Base-by-base conservation (phyloP, 2,113 vertebrate genomes). In the Xiphias gladius region DNA sequence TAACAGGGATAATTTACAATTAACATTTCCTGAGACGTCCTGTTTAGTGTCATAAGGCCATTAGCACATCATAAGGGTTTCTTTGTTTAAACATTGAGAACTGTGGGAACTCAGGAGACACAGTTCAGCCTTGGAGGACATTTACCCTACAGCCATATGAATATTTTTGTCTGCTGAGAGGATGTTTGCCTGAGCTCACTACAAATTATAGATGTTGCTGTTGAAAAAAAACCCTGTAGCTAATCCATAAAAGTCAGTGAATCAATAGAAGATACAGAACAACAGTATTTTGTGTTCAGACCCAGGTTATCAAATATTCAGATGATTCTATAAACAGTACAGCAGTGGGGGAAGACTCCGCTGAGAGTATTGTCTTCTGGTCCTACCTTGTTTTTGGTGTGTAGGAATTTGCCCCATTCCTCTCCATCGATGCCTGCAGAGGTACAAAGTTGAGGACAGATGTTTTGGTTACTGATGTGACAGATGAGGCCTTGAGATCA, bases 401-500 rank as follows among this genome's bases (percentile, higher is more conserved):
- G 98, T 79, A 99, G 95, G 89, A 99, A 99, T 95, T 99, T 99
- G 66, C 98, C 98, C 98, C 98, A 99, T 90, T 99, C 98, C 84
- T 98, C 97, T 80, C 96, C 96, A 78, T 99, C 97, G 50, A 97
- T 95, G 77, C 97, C 98, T 99, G 92, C 30, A 69, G 39, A 46
- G 72, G 89, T 84, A 94, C 64, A 72, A n/a, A 73, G 74, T 73
- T 1, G 4, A 69, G 26, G 20, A 74, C 69, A 87, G 76, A 82
- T 72, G 77, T 80, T 79, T 69, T 11, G 75, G 48, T 80, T 78
- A 68, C 54, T 64, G 39, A 39, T 46, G 16, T 54, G 52, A 79
- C 65, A 87, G 73, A 82, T 80, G 79, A 79, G 41, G 63, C 73
- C 64, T 80, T 70, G 12, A 83, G 54, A 85, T 55, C 52, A 80